These are phyloP conservation scores for Aphelenchoides fujianensis DNA, from an alignment of 1,140 invertebrate species.

Conservation along the genomic window DNA sequence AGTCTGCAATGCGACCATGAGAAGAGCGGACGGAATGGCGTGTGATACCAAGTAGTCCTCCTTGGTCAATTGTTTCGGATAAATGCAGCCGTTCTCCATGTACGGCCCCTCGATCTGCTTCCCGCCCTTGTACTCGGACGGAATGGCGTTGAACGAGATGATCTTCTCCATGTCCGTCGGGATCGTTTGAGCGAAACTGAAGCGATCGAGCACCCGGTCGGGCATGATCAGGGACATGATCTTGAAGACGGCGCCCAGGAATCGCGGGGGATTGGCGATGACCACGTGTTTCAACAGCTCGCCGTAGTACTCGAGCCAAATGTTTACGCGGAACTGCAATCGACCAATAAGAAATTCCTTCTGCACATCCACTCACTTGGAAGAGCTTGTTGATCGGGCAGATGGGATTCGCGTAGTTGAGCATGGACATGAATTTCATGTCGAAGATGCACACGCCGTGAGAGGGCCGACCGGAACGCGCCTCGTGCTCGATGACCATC, in stretches of 20 bases:
- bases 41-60: conserved; percentile 41
- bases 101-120: conserved; percentile 32
- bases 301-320: conserved; percentile 48
- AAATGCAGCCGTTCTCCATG: conserved; percentile 31
- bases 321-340: conserved; percentile 35
- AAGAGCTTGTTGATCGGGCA: conserved; percentile 46
- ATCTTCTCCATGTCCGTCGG: conserved; percentile 31
- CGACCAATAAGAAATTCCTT: no score
- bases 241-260: conserved; percentile 41
- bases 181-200: conserved; percentile 28
- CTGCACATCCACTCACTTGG: conserved; percentile 24
- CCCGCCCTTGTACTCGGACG: conserved; percentile 33
- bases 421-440: conserved; percentile 39
- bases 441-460: conserved; percentile 51
- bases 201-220: conserved; percentile 33
- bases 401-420: conserved; percentile 46
- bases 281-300: conserved; percentile 47
- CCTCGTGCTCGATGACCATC: conserved; percentile 40
- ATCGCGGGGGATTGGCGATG: conserved; percentile 47
- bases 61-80: conserved; percentile 31
- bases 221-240: conserved; percentile 46
- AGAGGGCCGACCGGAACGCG: conserved; percentile 32
- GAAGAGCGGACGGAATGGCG: neutral
- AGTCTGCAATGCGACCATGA: conserved; percentile 23
- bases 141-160: conserved; percentile 38